Percentiles rank a stretch among this genome's conserved stretches.
Conservation (phyloP, 2,797 vertebrate genomes). For the Notolabrus celidotus region DNA sequence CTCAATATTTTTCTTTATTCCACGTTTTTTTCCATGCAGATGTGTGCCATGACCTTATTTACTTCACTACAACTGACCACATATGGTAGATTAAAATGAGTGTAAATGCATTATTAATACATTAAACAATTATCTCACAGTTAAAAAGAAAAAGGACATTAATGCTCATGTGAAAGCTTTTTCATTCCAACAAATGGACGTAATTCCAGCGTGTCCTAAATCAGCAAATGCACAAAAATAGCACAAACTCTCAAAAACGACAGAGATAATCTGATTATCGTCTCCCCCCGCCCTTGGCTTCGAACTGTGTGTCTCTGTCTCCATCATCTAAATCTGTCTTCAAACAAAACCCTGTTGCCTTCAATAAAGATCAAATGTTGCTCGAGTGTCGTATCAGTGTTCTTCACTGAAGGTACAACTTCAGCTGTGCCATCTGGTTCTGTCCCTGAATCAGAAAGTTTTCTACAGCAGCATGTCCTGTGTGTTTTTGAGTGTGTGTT, state of each 20-base stretch:
- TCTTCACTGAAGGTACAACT: slow-evolving; percentile 39
- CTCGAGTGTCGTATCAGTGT: slow-evolving; percentile 47
- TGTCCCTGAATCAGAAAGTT: slow-evolving; percentile 28
- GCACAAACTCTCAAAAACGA: slow-evolving; percentile 52
- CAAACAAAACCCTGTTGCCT: slow-evolving; percentile 57
- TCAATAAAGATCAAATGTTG: slow-evolving; percentile 66
- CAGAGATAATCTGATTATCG: slow-evolving; percentile 72
- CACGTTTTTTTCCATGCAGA: neutral
- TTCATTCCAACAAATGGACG: slow-evolving; percentile 65
- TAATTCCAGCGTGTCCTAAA: slow-evolving; percentile 69
- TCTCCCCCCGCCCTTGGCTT: slow-evolving; percentile 41
- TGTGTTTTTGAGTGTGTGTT: slow-evolving; percentile 1
- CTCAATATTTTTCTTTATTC: neutral
- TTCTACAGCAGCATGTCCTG: slow-evolving; percentile 17
- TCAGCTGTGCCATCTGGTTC: slow-evolving; percentile 56
- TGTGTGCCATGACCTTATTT: neutral
- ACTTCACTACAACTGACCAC: neutral
- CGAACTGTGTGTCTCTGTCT: slow-evolving; percentile 36
- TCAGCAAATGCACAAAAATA: slow-evolving; percentile 66
- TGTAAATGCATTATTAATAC: neutral
- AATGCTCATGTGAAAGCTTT: slow-evolving; percentile 35
- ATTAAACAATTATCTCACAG: slow-evolving; percentile 15
- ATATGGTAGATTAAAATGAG: neutral
- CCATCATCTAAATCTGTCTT: slow-evolving; percentile 66
- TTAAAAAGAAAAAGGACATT: slow-evolving; percentile 16